phyloP scores from a whole-genome alignment of 2,888 invertebrate species.

The Loripinus fragilis region DNA sequence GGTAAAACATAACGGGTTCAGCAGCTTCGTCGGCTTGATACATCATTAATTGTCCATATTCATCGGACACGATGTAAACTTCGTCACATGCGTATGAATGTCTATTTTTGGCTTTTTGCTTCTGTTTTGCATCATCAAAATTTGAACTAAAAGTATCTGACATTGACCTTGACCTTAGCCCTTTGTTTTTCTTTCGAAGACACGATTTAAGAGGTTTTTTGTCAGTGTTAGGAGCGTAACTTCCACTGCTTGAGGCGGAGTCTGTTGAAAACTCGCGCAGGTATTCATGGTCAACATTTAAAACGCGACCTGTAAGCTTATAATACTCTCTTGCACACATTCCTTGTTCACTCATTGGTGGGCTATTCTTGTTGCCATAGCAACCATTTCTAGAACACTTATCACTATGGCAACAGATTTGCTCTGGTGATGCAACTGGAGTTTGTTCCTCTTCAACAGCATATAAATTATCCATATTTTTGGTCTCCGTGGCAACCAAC shows the following conservation, averaged over 20 bases:
- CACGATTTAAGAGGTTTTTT: constrained; percentile 80
- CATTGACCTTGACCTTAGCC: constrained; percentile 69
- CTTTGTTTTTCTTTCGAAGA: constrained; percentile 68
- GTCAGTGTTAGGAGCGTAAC: constrained; percentile 64
- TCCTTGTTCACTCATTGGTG: constrained; percentile 30
- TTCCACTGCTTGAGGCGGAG: constrained; percentile 64
- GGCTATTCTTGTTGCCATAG: constrained; percentile 23
- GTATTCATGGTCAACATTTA: constrained; percentile 45
- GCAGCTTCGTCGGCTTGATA: constrained; percentile 56
- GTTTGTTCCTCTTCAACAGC: constrained; percentile 72
- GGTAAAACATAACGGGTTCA: constrained; percentile 64
- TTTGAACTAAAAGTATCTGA: constrained; percentile 67
- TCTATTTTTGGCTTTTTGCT: constrained; percentile 69
- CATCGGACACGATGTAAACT: constrained; percentile 68
- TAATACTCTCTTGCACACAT: constrained; percentile 50
- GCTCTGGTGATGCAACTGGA: constrained; percentile 70
- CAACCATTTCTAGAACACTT: constrained; percentile 36
- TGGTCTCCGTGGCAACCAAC: constrained; percentile 24
- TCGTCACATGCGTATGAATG: constrained; percentile 79
- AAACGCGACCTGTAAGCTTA: constrained; percentile 20
- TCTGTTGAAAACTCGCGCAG: constrained; percentile 57
- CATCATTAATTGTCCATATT: constrained; percentile 64
- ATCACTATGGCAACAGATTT: constrained; percentile 59
- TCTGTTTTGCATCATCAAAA: constrained; percentile 58
- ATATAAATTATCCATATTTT: constrained; percentile 65